Evolutionary conservation across 2,113 vertebrate genomes (phyloP).

Genomic region (Cepphus grylle): DNA sequence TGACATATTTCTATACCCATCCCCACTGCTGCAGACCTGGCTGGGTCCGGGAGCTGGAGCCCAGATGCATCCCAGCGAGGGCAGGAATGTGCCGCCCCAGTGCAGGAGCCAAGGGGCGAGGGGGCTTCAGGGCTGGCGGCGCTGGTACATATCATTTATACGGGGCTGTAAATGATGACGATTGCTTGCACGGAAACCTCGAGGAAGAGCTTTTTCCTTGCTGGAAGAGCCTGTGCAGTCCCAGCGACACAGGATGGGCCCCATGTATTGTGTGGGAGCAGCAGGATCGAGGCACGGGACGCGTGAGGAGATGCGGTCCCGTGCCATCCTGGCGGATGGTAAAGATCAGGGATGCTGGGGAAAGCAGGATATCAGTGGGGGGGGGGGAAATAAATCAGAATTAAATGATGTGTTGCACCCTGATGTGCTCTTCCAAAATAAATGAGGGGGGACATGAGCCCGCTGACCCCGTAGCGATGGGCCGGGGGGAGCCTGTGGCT

Average conservation of each 20-base stretch:
- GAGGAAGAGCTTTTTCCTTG: neutral
- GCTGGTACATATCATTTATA: fast-evolving
- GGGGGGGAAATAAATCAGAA: neutral
- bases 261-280: fast-evolving
- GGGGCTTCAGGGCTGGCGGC: neutral
- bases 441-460: fast-evolving
- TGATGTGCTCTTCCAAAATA: neutral
- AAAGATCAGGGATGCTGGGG: neutral
- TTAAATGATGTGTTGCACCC: fast-evolving
- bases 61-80: fast-evolving
- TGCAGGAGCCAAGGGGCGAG: neutral
- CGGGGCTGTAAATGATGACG: neutral
- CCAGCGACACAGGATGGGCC: neutral
- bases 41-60: neutral
- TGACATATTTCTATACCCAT: neutral
- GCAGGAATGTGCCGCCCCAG: neutral
- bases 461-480: fast-evolving
- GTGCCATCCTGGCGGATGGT: neutral
- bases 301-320: neutral
- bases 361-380: neutral
- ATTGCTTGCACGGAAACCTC: fast-evolving
- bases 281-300: fast-evolving
- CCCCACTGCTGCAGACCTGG: neutral
- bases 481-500: neutral
- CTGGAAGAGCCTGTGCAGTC: neutral